Evolutionary conservation across 2,888 invertebrate genomes (phyloP).

Genomic region (Acleris literana): DNA sequence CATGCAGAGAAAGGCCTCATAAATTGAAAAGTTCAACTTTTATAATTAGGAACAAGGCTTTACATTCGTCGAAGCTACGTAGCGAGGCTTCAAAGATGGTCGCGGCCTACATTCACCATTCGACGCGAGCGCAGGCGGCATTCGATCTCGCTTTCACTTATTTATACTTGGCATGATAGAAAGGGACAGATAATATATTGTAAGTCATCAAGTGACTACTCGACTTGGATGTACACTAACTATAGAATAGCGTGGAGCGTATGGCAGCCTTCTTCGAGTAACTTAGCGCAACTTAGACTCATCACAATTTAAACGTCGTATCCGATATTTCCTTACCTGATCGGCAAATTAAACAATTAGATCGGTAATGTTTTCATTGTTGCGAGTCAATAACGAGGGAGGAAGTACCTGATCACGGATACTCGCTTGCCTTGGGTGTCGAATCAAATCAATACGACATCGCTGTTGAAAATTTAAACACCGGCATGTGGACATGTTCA

Average conservation of each 20-base stretch:
- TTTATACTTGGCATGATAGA: constrained; percentile 44
- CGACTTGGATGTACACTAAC: constrained; percentile 49
- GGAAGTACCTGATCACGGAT: constrained; percentile 21
- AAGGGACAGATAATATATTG: constrained; percentile 48
- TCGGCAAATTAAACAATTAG: constrained; percentile 19
- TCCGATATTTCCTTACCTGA: constrained; percentile 16
- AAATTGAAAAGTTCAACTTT: constrained; percentile 4
- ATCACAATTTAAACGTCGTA: constrained; percentile 36
- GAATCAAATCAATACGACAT: constrained; percentile 17
- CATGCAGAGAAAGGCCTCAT: neutral
- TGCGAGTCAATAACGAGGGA: constrained; percentile 20
- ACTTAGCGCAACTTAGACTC: constrained; percentile 55
- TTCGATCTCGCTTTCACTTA: constrained; percentile 63
- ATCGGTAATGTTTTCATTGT: constrained; percentile 12
- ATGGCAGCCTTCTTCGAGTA: constrained; percentile 61
- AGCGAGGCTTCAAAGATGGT: constrained; percentile 79
- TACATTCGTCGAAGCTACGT: constrained; percentile 68
- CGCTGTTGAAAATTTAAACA: constrained; percentile 6
- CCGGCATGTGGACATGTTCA: neutral
- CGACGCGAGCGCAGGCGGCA: constrained; percentile 67
- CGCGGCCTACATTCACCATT: constrained; percentile 81
- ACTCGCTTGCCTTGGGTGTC: constrained; percentile 26
- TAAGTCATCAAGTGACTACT: constrained; percentile 61
- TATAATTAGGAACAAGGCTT: constrained; percentile 62
- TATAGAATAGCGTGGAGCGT: constrained; percentile 44